Evolutionary conservation across 2,797 vertebrate species (phyloP).

Genomic region (Falco berigora): DNA sequence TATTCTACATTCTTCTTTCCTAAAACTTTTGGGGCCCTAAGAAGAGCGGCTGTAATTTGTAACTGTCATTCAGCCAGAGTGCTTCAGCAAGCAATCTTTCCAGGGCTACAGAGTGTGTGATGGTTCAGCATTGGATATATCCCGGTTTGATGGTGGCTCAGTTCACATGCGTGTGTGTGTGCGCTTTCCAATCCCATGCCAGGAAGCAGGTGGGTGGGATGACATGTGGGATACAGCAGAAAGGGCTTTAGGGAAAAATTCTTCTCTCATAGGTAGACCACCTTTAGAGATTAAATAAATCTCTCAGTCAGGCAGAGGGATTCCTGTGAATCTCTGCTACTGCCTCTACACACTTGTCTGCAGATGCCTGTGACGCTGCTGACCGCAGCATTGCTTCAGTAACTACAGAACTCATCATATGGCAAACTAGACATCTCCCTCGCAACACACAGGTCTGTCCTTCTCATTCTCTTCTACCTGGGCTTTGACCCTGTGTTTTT

Average conservation of each 20-base stretch:
- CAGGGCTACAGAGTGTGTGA: rapidly evolving
- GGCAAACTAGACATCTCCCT: not conserved
- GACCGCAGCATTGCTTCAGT: not conserved
- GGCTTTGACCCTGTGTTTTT: not conserved
- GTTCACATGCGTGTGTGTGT: rapidly evolving
- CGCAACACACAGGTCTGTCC: not conserved
- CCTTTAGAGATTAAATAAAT: not conserved
- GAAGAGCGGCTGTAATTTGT: not conserved
- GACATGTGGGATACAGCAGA: rapidly evolving
- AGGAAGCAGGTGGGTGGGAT: not conserved
- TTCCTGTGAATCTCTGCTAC: rapidly evolving
- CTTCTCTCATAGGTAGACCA: not conserved
- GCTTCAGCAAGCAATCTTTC: not conserved
- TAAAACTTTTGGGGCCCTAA: not conserved
- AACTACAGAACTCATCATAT: not conserved
- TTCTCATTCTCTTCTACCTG: rapidly evolving
- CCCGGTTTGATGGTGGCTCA: not conserved
- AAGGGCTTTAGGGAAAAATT: not conserved
- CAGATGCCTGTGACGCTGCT: not conserved
- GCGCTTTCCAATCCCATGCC: not conserved
- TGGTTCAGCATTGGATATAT: too few relatives aligned
- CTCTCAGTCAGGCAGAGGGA: not conserved
- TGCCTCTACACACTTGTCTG: not conserved
- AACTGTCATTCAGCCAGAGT: not conserved
- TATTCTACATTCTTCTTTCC: not conserved